A percentile compares a stretch with the other conserved stretches of the same genome.
phyloP scores from a whole-genome alignment of 1,140 invertebrate species.

The Orchesella cincta region DNA sequence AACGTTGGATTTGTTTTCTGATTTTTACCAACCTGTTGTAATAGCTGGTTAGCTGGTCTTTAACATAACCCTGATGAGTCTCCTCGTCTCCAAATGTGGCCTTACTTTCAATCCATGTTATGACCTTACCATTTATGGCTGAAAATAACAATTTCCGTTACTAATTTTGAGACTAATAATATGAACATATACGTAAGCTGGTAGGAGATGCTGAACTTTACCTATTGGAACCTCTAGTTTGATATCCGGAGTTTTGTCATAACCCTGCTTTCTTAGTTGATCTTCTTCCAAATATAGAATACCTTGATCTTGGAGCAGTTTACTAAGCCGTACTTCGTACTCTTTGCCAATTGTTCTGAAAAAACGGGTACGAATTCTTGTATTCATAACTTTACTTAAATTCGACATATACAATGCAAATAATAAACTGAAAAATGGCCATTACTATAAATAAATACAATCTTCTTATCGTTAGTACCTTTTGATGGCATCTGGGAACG shows the following conservation, averaged over 20 bases:
- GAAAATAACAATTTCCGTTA: conserved; percentile 9
- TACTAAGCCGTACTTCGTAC: conserved; percentile 71
- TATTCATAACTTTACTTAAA: too few species aligned
- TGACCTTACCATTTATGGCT: conserved; percentile 78
- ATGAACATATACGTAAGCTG: background rate
- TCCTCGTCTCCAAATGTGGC: conserved; percentile 85
- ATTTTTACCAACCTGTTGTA: conserved; percentile 72
- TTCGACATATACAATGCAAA: too few species aligned
- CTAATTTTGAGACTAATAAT: background rate
- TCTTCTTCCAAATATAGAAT: conserved; percentile 79
- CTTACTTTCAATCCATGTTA: conserved; percentile 97
- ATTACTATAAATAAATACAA: conserved; percentile 3
- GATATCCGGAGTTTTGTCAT: conserved; percentile 93
- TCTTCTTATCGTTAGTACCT: conserved; percentile 58
- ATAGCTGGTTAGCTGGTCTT: conserved; percentile 84
- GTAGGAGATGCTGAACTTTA: conserved; percentile 50
- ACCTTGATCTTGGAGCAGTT: conserved; percentile 62
- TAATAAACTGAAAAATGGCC: conserved; percentile 15
- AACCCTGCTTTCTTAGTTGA: conserved; percentile 75
- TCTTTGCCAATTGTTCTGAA: conserved; percentile 71
- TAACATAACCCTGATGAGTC: conserved; percentile 79
- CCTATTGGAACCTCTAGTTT: conserved; percentile 84
- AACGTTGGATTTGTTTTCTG: background rate
- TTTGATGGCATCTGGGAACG: conserved; percentile 72
- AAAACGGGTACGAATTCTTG: too few species aligned